Evolutionary conservation across 2,888 invertebrate species (phyloP).

Genomic region (Ommatoiulus sabulosus): DNA sequence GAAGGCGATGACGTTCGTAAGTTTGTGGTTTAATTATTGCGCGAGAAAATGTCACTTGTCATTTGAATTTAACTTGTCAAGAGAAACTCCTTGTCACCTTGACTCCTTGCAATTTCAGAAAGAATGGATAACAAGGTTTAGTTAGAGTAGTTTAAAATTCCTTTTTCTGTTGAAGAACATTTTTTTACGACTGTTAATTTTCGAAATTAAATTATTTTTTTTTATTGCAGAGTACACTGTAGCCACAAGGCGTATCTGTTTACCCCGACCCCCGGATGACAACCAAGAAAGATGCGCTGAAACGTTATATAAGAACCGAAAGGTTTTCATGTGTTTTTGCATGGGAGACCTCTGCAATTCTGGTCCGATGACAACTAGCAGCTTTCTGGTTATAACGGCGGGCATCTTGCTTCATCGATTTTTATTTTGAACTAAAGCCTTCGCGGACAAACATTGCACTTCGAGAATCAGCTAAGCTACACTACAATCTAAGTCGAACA

Average conservation of each 20-base stretch:
- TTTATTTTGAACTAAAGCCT: neutral
- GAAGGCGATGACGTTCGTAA: slow-evolving; percentile 76
- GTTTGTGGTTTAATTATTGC: neutral
- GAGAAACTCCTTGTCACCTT: too few relatives aligned
- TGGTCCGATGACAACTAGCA: slow-evolving; percentile 61
- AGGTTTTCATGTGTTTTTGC: slow-evolving; percentile 90
- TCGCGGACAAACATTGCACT: neutral
- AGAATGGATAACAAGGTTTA: too few relatives aligned
- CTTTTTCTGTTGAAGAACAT: too few relatives aligned
- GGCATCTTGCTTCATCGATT: neutral
- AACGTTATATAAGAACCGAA: slow-evolving; percentile 81
- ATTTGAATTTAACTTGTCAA: too few relatives aligned
- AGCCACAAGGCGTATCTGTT: slow-evolving; percentile 87
- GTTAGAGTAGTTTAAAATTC: too few relatives aligned
- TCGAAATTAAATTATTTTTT: neutral
- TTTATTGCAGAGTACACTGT: slow-evolving; percentile 80
- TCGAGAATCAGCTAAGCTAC: neutral
- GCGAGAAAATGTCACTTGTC: too few relatives aligned
- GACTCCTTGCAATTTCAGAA: too few relatives aligned
- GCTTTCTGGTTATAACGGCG: neutral
- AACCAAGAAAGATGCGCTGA: slow-evolving; percentile 90
- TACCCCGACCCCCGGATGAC: slow-evolving; percentile 88
- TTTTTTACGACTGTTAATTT: too few relatives aligned
- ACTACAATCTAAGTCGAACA: slow-evolving; percentile 6
- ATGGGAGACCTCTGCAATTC: slow-evolving; percentile 88